Conservation (phyloP, 2,888 invertebrate species). For the Drosophila lutescens region DNA sequence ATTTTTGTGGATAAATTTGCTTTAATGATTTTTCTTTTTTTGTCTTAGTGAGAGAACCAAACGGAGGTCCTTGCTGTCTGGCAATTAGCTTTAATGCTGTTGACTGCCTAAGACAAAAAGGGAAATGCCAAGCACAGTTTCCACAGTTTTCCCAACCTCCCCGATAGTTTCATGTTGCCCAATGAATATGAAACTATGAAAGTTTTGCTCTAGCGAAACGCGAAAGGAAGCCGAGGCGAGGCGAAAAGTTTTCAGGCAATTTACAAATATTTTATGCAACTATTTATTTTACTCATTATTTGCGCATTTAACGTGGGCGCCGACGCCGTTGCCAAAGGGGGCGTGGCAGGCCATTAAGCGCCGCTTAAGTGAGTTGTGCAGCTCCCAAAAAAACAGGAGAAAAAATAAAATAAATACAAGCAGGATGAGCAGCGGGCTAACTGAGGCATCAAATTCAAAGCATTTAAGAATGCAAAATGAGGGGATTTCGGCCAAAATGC, state of each 20-base stretch:
- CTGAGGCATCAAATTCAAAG: constrained; percentile 30
- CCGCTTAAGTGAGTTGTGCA: constrained; percentile 34
- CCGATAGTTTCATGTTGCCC: constrained; percentile 24
- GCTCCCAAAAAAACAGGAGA: not conserved
- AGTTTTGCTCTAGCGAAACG: constrained; percentile 40
- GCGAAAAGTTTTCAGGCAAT: constrained; percentile 54
- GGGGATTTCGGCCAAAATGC: constrained; percentile 24
- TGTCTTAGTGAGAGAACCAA: not conserved
- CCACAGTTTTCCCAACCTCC: not conserved
- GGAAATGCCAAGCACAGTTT: constrained; percentile 6
- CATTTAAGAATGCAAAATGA: constrained; percentile 30
- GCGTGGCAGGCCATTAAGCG: constrained; percentile 41
- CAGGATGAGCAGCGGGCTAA: constrained; percentile 6
- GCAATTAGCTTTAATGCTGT: constrained; percentile 54
- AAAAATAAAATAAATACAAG: not conserved
- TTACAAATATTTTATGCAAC: constrained; percentile 62
- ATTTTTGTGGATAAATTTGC: too few species aligned
- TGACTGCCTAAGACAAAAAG: constrained; percentile 32
- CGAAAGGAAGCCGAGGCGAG: constrained; percentile 24
- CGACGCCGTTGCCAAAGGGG: constrained; percentile 1
- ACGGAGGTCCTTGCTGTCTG: constrained; percentile 25
- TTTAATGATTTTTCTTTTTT: not conserved
- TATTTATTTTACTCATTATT: constrained; percentile 62
- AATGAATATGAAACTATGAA: constrained; percentile 61
- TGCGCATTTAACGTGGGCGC: constrained; percentile 53